phyloP scores from a whole-genome alignment of 2,797 vertebrate species.

The Paguma larvata region DNA sequence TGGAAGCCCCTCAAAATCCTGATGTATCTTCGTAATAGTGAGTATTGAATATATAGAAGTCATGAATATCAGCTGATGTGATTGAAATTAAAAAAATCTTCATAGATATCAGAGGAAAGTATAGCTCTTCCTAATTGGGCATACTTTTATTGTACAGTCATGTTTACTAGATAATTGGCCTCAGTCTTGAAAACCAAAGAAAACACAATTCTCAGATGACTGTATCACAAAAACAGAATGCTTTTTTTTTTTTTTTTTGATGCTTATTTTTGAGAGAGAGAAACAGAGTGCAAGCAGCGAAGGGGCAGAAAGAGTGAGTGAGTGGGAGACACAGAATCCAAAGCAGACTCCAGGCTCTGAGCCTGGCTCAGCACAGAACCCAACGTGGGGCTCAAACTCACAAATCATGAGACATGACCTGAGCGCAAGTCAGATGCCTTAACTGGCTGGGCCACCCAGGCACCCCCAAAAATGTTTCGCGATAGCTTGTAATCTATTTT shows the following conservation, averaged over 20 bases:
- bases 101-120: neutral
- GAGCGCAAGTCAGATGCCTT: no score
- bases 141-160: neutral
- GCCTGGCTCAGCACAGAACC: no score
- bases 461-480: neutral
- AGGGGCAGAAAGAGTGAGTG: no score
- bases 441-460: no score
- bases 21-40: neutral
- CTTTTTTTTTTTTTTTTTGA: no score
- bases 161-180: neutral
- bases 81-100: neutral
- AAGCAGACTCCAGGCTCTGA: no score
- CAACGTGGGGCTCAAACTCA: no score
- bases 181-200: neutral
- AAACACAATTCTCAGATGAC: neutral
- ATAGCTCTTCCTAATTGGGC: neutral
- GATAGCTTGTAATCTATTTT: neutral
- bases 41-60: neutral
- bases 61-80: neutral
- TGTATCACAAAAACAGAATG: neutral
- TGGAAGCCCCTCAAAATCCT: neutral
- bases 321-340: no score
- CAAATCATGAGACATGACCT: no score
- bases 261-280: no score
- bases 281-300: no score